phyloP scores from a whole-genome alignment of 1,140 invertebrate genomes.

The Dendroctonus valens region DNA sequence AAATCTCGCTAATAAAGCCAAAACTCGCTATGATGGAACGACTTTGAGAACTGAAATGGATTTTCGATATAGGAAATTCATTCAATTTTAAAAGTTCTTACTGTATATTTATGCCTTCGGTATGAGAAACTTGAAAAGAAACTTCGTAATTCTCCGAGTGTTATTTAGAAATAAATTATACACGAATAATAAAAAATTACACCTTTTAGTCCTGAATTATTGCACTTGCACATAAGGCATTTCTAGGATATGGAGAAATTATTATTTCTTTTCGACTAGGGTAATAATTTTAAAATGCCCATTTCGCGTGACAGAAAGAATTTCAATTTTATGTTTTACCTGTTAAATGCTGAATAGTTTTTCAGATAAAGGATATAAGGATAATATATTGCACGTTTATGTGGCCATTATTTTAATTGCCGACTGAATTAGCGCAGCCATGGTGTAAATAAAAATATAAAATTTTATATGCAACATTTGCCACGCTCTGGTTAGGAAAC shows the following conservation, averaged over 20 bases:
- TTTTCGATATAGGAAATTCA: too few species aligned
- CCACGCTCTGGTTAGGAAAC: not conserved
- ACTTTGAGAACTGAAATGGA: too few species aligned
- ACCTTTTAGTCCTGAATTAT: conserved; percentile 9
- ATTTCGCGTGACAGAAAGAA: conserved; percentile 33
- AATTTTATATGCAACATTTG: conserved; percentile 11
- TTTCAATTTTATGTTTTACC: conserved; percentile 32
- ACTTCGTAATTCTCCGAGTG: too few species aligned
- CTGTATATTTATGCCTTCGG: too few species aligned
- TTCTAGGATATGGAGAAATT: conserved; percentile 27
- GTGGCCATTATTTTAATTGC: conserved; percentile 27
- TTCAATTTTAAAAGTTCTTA: too few species aligned
- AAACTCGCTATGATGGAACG: too few species aligned
- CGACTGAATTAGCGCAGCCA: conserved; percentile 8
- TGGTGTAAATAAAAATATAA: conserved; percentile 26
- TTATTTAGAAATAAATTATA: not conserved
- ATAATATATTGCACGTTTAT: conserved; percentile 31
- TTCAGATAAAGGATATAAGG: conserved; percentile 24
- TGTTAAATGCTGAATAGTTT: conserved; percentile 30
- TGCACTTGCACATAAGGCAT: conserved; percentile 18
- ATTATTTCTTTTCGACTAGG: conserved; percentile 28
- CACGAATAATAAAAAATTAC: conserved; percentile 4
- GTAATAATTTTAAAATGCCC: conserved; percentile 33
- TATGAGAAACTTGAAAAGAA: too few species aligned
- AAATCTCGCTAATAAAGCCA: too few species aligned